A percentile compares a stretch with the other conserved stretches of the same genome.
Evolutionary conservation across 2,888 invertebrate species (phyloP).

Genomic region (Dermolepida albohirtum): DNA sequence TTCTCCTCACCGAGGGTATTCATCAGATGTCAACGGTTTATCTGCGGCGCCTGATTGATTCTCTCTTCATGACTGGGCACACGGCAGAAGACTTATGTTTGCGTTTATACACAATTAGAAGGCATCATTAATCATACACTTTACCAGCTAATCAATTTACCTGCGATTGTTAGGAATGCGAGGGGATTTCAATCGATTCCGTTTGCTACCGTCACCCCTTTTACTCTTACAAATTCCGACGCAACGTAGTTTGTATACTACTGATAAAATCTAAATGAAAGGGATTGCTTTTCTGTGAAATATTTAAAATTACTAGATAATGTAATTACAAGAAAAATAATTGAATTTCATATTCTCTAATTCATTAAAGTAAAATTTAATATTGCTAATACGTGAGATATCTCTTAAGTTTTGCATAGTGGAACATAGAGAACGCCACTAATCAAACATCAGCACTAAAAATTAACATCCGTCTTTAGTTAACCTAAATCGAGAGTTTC

Average conservation of each 20-base stretch:
- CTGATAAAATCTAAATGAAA: slow-evolving; percentile 17
- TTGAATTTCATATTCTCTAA: too few species aligned
- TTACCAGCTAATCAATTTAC: slow-evolving; percentile 45
- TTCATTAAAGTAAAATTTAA: too few species aligned
- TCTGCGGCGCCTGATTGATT: slow-evolving; percentile 49
- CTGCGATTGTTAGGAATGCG: slow-evolving; percentile 38
- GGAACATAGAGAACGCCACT: too few species aligned
- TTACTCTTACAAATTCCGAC: slow-evolving; percentile 12
- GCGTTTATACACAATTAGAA: slow-evolving; percentile 51
- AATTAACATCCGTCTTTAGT: too few species aligned
- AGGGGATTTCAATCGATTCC: slow-evolving; percentile 28
- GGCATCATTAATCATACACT: slow-evolving; percentile 51
- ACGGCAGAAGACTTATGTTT: slow-evolving; percentile 43
- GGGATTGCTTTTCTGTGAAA: slow-evolving; percentile 10
- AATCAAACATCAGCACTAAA: too few species aligned
- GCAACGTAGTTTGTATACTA: not conserved
- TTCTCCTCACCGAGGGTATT: slow-evolving; percentile 41
- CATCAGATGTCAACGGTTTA: slow-evolving; percentile 48
- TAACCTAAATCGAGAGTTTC: too few species aligned
- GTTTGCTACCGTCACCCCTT: slow-evolving; percentile 33
- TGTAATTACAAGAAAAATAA: too few species aligned
- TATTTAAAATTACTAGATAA: too few species aligned
- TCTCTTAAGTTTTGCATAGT: too few species aligned
- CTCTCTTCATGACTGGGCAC: slow-evolving; percentile 47
- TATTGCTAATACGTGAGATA: too few species aligned